Evolutionary conservation across 2,113 vertebrate genomes (phyloP), one percentile per base, ranked within the genome.

Genomic region (Mastomys coucha): DNA sequence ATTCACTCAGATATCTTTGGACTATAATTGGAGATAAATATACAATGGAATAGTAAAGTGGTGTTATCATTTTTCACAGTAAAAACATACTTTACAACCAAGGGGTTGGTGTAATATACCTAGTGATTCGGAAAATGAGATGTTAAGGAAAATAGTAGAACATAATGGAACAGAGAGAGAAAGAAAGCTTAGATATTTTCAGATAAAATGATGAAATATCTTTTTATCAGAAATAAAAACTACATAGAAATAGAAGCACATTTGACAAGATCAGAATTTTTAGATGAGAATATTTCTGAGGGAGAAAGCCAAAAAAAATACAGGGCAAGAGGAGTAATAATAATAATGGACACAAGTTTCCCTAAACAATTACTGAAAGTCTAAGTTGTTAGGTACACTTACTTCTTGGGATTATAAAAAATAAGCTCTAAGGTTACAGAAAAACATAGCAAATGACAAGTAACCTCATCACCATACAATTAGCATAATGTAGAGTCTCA

Each of bases 51-150:
- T 53, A 31, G 60, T 58, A 84, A 94, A 94, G 1, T 58, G 14
- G 9, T 60, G 11, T 77, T 92, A 86, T 94, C 24, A 65, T 91
- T 86, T 95, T 28, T 84, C 84, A 92, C 14, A 88, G 42, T 4
- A 87, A 96, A 96, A 93, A 58, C 17, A 89, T 31, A 92, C 86
- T 95, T 80, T 85, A 33, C 3, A 2, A 91, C 80, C n/a, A 95
- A 60, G 4, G 31, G 77, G 24, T 49, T 96, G 33, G 24, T 81
- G n/a, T 70, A 96, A 88, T 73, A 88, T 36, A 93, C 31, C 13
- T 53, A 95, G 16, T 56, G 75, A 95, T 93, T 95, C 8, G 6
- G 39, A 88, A 97, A 97, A 80, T 87, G 10, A 88, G 65, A 91
- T 1, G 0, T 84, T 96, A 88, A 84, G 49, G 33, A 89, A 93